Evolutionary conservation across 2,797 vertebrate genomes (phyloP), one percentile per base, ranked within the genome.

Genomic region (Anableps anableps): DNA sequence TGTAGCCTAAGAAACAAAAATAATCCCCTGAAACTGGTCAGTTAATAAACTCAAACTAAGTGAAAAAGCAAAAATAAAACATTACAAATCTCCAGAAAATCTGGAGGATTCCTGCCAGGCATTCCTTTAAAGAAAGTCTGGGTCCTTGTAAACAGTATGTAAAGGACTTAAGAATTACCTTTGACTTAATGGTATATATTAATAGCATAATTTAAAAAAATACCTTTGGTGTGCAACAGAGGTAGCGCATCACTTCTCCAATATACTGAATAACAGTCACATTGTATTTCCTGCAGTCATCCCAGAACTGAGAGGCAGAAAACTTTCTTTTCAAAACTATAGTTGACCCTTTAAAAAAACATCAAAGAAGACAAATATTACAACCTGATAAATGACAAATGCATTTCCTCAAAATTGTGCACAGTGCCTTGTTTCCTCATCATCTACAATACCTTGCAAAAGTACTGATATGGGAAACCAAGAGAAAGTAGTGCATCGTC

Each of bases 281-380:
- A 0, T 95, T 95, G 74, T 97, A 87, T 86, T 96, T 97, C 86
- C 97, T 96, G 92, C 97, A 98, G 86, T 99, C 97, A 1, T 96
- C 95, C 97, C 97, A 98, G 86, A 98, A 98, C 84, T 96, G 95
- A 74, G 96, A 97, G 79, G 96, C 96, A 79, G 97, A 99, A 93
- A 99, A 98, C 93, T 95, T 98, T 85, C 90, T 93, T 74, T 94
- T 94, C 76, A 98, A 91, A 85, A 96, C 92, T 21, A 98, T 53
- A 7, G 97, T 97, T 5, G 93, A 93, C 7, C 93, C 93, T 94
- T 72, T 21, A 82, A 75, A 74, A 80, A 82, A 41, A 94, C 92
- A 81, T 94, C 92, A 76, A 80, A 79, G 5, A 51, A 55, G 48
- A 38, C 7, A 17, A 41, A 51, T 2, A 77, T 75, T 41, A 72